Base-by-base conservation (phyloP, 1,140 invertebrate genomes). In the Campoletis sonorensis region DNA sequence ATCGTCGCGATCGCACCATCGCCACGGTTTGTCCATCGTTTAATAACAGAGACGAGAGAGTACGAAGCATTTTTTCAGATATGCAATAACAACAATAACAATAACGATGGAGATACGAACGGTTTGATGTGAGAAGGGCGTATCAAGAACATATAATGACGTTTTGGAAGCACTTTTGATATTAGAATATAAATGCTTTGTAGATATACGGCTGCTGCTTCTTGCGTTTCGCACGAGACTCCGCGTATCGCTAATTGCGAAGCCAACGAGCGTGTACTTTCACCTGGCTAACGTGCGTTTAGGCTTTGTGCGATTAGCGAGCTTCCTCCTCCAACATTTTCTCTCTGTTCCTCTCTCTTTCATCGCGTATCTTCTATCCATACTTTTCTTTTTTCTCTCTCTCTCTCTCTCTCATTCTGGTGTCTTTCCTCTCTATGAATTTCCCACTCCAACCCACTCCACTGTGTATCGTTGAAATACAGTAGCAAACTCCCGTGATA, bases 221-320 rank as follows among this genome's bases (percentile, higher is more conserved):
- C 45, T 54, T 23, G 72, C 49, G 49, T 30, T 75, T 45, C 72
- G 26, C 49, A 49, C 72, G 72, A 75, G 72, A 23, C 72, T 58
- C 73, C 67, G 70, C 79, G 21, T 75, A 70, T 67, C 67, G 54
- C 82, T 83, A 83, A 83, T 83, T 83, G 82, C 82, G 71, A 83
- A 75, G 81, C 78, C 78, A 80, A 72, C 81, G 45, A 71, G 79
- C 75, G 79, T 77, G 64, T 77, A 83, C 82, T 83, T 83, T 83
- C 82, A 83, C 82, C 79, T 80, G 79, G 75, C 40, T 75, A 78
- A 70, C 79, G 18, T 75, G 75, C 79, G 79, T 83, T 83, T 83
- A 81, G 79, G 73, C 79, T 73, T 79, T 78, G 75, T 79, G 64
- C 81, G 78, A 79, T 80, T 80, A 82, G 80, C 64, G 75, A 71